Evolutionary conservation across 1,140 invertebrate genomes (phyloP), one percentile per base, ranked within the genome.

Genomic region (Paraescarpia echinospica): DNA sequence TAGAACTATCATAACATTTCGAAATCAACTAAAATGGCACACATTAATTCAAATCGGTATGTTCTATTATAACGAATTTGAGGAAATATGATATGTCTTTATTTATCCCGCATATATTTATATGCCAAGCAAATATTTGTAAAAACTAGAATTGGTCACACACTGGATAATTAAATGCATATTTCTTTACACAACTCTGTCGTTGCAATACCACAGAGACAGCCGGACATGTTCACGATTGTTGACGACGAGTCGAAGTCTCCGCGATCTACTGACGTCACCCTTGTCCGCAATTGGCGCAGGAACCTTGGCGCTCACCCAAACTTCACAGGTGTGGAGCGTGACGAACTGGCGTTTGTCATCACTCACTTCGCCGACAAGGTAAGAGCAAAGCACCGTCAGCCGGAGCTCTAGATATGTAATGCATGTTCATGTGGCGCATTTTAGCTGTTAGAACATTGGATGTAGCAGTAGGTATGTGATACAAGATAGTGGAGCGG

Each of bases 361-460:
- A 97, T 98, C 27, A 97, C 98, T 51, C 98, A 98, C 96, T 98
- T 98, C 94, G 98, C 98, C 88, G 97, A 97, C 88, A 4, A n/a
- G 22, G 93, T 93, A 91, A 93, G n/a, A n/a, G n/a, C n/a, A n/a
- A n/a, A n/a, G n/a, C n/a, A n/a, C n/a, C n/a, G n/a, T n/a, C n/a
- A n/a, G n/a, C n/a, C n/a, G n/a, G n/a, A n/a, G n/a, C n/a, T n/a
- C n/a, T n/a, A n/a, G n/a, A n/a, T n/a, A n/a, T n/a, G n/a, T n/a
- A n/a, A n/a, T n/a, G n/a, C n/a, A n/a, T n/a, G n/a, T n/a, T n/a
- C n/a, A n/a, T n/a, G n/a, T n/a, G n/a, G n/a, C n/a, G n/a, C n/a
- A n/a, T n/a, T n/a, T n/a, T n/a, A n/a, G n/a, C n/a, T n/a, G n/a
- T n/a, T n/a, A n/a, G n/a, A n/a, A n/a, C n/a, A n/a, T n/a, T n/a